phyloP scores from a whole-genome alignment of 2,888 invertebrate genomes.

The Diaprepes abbreviatus region DNA sequence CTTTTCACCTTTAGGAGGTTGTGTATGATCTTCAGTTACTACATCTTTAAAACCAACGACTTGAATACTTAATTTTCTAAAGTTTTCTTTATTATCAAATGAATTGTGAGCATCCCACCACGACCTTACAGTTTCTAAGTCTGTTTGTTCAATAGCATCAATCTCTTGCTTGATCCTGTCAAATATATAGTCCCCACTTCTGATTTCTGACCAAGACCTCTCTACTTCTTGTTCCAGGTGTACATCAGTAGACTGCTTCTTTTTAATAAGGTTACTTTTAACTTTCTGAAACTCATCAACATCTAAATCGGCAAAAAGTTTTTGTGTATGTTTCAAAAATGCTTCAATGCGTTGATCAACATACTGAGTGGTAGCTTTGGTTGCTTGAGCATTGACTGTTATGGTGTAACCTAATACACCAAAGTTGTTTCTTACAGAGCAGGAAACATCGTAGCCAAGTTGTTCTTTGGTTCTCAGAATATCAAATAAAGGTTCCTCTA shows the following conservation, averaged over 20 bases:
- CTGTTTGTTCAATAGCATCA: conserved; percentile 70
- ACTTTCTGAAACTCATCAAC: conserved; percentile 74
- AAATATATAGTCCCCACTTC: conserved; percentile 80
- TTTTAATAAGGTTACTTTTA: conserved; percentile 79
- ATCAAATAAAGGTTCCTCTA: conserved; percentile 92
- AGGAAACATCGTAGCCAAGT: conserved; percentile 88
- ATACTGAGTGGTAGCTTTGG: conserved; percentile 76
- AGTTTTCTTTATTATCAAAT: conserved; percentile 67
- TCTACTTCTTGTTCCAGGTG: conserved; percentile 82
- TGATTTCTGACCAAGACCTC: conserved; percentile 87
- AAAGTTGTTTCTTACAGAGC: conserved; percentile 78
- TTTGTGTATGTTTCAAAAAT: conserved; percentile 76
- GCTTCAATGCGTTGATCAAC: conserved; percentile 81
- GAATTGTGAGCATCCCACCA: conserved; percentile 72
- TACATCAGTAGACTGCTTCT: conserved; percentile 82
- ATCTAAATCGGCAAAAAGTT: conserved; percentile 72
- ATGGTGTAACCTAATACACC: conserved; percentile 86
- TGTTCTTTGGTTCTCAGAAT: conserved; percentile 89
- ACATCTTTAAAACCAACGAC: conserved; percentile 60
- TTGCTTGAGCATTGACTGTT: conserved; percentile 82
- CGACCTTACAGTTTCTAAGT: conserved; percentile 67
- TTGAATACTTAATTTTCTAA: conserved; percentile 72
- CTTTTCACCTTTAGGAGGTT: conserved; percentile 22
- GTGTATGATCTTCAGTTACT: not conserved
- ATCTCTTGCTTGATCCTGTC: conserved; percentile 80